Percentiles rank a stretch among this genome's conserved stretches.
These are phyloP conservation scores for Cryptus viduatorius DNA, from an alignment of 2,888 invertebrate genomes.

Conservation along the genomic window DNA sequence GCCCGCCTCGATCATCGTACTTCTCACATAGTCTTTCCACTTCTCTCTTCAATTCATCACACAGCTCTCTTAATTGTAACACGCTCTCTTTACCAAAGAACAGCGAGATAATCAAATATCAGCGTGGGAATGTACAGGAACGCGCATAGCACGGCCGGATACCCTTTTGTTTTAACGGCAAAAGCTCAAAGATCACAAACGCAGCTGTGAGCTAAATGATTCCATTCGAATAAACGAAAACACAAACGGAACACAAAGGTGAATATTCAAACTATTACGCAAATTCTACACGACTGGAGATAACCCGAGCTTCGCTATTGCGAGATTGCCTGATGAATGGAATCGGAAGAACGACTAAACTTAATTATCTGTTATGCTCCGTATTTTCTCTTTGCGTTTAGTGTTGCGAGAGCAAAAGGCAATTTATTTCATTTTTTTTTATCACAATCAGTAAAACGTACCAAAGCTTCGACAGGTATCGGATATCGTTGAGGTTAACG, in stretches of 20 bases:
- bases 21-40: neutral
- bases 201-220: slow-evolving; percentile 15
- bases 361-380: slow-evolving; percentile 34
- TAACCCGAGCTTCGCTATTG: neutral
- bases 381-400: no score
- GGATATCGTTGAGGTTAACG: no score
- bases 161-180: slow-evolving; percentile 53
- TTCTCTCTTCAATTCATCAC: slow-evolving; percentile 21
- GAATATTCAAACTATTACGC: neutral
- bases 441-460: no score
- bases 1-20: neutral
- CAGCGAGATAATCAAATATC: slow-evolving; percentile 48
- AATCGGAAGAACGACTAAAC: slow-evolving; percentile 44
- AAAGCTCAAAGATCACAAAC: slow-evolving; percentile 22
- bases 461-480: no score
- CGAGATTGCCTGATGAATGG: slow-evolving; percentile 25
- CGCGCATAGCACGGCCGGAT: slow-evolving; percentile 50
- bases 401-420: no score
- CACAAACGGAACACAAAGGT: no score
- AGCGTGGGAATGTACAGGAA: slow-evolving; percentile 41
- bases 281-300: slow-evolving; percentile 21
- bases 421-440: no score
- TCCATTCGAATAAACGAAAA: slow-evolving; percentile 16
- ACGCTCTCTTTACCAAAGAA: slow-evolving; percentile 38
- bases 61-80: slow-evolving; percentile 41